Evolutionary conservation across 2,797 vertebrate species (phyloP), one percentile per base, ranked within the genome.

Genomic region (Sebastes variabilis): DNA sequence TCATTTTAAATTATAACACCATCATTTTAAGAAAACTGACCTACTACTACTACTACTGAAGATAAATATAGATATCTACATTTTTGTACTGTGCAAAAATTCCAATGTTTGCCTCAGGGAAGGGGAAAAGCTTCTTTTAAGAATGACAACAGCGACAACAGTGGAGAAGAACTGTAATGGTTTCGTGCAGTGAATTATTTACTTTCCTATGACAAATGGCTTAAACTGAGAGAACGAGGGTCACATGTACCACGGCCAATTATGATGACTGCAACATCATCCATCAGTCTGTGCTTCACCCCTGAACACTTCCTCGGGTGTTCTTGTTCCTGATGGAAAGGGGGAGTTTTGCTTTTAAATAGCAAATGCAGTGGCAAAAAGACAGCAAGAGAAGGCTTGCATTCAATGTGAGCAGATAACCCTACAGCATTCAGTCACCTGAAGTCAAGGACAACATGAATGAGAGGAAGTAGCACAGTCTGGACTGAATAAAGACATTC

Each of bases 361-460:
- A 78, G 10, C 54, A 66, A 75, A 60, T 20, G 64, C 13, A 27
- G 34, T 25, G 22, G 60, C 68, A 77, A 66, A 67, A 59, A 55
- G 61, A 84, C 36, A 55, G 55, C n/a, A 30, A 42, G 36, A 71
- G 77, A 65, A 55, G 72, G 65, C 66, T 66, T 75, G 20, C 29
- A 73, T 70, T 82, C 71, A 80, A 14, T 66, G 25, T 29, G 12
- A 20, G 58, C 67, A 76, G 88, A 90, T 90, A 92, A 83, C 72
- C 65, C 82, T 60, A 61, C 29, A 52, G 81, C 55, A 42, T 49
- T 49, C 46, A 82, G 82, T 92, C 86, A 83, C 69, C 84, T 66
- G 42, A 74, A 87, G 91, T 93, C 94, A 94, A 94, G 92, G 94
- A 91, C 90, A 87, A 22, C 60, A 85, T 94, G 93, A 95, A 94